Conservation (phyloP, 2,797 vertebrate species). For the Botia almorhae region DNA sequence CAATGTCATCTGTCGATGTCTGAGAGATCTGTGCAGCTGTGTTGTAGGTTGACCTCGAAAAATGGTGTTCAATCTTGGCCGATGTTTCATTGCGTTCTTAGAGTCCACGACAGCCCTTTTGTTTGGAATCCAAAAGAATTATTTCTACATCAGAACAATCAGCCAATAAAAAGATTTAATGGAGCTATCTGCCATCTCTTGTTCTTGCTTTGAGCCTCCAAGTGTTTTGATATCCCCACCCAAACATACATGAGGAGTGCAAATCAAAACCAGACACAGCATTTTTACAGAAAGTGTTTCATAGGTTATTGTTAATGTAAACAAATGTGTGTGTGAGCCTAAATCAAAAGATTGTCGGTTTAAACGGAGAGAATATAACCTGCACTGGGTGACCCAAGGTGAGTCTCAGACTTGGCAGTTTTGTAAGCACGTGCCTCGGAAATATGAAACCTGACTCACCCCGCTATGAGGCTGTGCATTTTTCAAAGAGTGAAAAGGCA, state of each 20-base stretch:
- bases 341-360: slow-evolving; percentile 28
- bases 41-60: slow-evolving; percentile 1
- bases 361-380: slow-evolving; percentile 22
- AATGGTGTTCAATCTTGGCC: not conserved
- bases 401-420: slow-evolving; percentile 55
- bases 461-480: slow-evolving; percentile 48
- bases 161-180: slow-evolving; percentile 41
- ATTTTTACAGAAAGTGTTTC: slow-evolving; percentile 12
- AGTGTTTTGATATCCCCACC: slow-evolving; percentile 40
- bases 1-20: slow-evolving; percentile 18
- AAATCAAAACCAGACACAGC: slow-evolving; percentile 63
- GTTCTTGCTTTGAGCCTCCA: slow-evolving; percentile 44
- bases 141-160: slow-evolving; percentile 42
- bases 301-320: slow-evolving; percentile 47
- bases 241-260: slow-evolving; percentile 50
- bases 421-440: slow-evolving; percentile 54
- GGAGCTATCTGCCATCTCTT: slow-evolving; percentile 32
- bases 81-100: slow-evolving; percentile 17
- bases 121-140: slow-evolving; percentile 44
- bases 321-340: slow-evolving; percentile 44
- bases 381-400: slow-evolving; percentile 41
- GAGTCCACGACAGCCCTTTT: slow-evolving; percentile 33
- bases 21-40: slow-evolving; percentile 13
- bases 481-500: slow-evolving; percentile 54
- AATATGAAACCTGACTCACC: slow-evolving; percentile 65